Conservation (phyloP, 1,140 invertebrate genomes). For the Luehdorfia chinensis region DNA sequence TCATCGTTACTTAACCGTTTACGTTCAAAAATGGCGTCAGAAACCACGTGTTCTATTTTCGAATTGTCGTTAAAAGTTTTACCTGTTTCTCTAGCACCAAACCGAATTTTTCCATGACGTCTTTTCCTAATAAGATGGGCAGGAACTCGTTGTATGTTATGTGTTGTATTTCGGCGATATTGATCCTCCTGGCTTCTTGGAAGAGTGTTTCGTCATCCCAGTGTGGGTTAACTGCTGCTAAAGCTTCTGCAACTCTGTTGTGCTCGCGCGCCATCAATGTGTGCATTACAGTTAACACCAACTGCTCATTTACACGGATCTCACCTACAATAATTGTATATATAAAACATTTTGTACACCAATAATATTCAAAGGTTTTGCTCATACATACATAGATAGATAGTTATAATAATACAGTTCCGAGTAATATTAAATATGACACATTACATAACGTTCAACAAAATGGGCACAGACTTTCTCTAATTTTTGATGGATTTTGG, state of each 20-base stretch:
- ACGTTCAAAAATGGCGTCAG: background rate
- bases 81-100: conserved; percentile 89
- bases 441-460: too few relatives aligned
- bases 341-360: too few relatives aligned
- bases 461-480: too few relatives aligned
- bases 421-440: too few relatives aligned
- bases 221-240: conserved; percentile 91
- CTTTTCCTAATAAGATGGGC: conserved; percentile 94
- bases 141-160: conserved; percentile 97
- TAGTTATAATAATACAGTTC: too few relatives aligned
- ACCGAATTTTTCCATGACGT: conserved; percentile 95
- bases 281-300: conserved; percentile 94
- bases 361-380: background rate
- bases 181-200: conserved; percentile 93
- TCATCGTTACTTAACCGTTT: background rate
- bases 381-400: too few relatives aligned
- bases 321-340: conserved; percentile 87
- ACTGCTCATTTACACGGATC: conserved; percentile 95
- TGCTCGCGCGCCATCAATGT: conserved; percentile 93
- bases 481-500: too few relatives aligned
- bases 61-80: conserved; percentile 23
- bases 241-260: conserved; percentile 87
- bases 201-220: conserved; percentile 97
- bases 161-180: conserved; percentile 94
- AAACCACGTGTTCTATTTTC: too few relatives aligned